phyloP scores from a whole-genome alignment of 2,888 invertebrate species.

The Clepsis dumicolana region DNA sequence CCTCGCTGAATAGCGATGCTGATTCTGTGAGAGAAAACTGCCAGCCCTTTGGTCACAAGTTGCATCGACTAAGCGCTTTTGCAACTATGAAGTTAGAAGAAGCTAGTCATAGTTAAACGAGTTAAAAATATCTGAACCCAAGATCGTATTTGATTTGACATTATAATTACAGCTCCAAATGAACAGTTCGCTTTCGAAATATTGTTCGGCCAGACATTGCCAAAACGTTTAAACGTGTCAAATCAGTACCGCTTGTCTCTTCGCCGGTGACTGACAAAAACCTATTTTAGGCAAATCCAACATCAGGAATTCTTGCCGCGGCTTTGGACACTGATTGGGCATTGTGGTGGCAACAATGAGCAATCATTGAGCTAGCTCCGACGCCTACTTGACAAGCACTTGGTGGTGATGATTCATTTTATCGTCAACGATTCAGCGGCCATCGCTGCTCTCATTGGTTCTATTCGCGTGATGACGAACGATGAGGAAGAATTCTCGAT shows the following conservation, averaged over 20 bases:
- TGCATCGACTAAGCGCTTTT: too few relatives aligned
- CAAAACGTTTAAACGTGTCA: conserved; percentile 27
- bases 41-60: too few relatives aligned
- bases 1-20: too few relatives aligned
- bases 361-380: conserved; percentile 71
- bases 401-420: conserved; percentile 36
- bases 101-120: too few relatives aligned
- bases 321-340: conserved; percentile 71
- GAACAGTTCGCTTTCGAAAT: conserved; percentile 20
- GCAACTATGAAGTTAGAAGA: too few relatives aligned
- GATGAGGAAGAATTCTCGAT: neutral
- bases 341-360: conserved; percentile 77
- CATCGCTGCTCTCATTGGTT: conserved; percentile 7
- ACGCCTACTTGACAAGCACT: conserved; percentile 57
- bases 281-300: conserved; percentile 54
- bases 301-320: conserved; percentile 59
- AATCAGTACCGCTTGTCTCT: conserved; percentile 41
- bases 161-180: too few relatives aligned
- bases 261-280: conserved; percentile 40
- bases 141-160: too few relatives aligned
- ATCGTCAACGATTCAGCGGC: conserved; percentile 16
- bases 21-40: too few relatives aligned
- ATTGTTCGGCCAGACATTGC: conserved; percentile 12
- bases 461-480: conserved; percentile 11
- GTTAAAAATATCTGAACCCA: too few relatives aligned